phyloP scores from a whole-genome alignment of 1,140 invertebrate genomes.

The Helicoverpa zea region DNA sequence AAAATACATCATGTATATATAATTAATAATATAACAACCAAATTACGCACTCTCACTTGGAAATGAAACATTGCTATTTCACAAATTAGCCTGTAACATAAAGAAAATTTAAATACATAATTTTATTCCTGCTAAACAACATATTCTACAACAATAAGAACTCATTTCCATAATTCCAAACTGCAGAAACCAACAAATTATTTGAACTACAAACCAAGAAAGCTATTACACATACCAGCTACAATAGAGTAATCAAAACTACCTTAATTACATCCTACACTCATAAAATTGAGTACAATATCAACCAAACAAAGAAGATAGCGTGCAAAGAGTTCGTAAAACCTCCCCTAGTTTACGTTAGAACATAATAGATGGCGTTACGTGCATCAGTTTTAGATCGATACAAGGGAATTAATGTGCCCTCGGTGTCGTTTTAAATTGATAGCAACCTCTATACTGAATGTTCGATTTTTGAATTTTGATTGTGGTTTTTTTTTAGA shows the following conservation, averaged over 20 bases:
- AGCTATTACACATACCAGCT: background rate
- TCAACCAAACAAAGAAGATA: conserved; percentile 29
- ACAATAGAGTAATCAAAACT: conserved; percentile 37
- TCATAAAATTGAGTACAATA: conserved; percentile 4
- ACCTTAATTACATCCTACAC: conserved; percentile 13
- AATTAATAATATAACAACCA: no score
- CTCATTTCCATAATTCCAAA: background rate
- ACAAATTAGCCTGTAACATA: no score
- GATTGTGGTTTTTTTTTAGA: no score
- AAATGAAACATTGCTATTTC: no score
- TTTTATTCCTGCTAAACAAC: no score
- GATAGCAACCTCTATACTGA: background rate
- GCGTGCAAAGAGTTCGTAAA: conserved; percentile 47
- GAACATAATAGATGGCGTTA: conserved; percentile 67
- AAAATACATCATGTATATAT: no score
- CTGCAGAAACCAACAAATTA: background rate
- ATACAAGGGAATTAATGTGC: conserved; percentile 36
- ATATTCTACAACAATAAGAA: no score
- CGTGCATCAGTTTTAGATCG: conserved; percentile 46
- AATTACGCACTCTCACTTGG: no score
- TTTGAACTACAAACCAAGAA: background rate
- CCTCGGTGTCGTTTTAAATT: background rate
- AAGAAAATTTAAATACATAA: no score
- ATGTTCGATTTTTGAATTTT: background rate
- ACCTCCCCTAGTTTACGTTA: conserved; percentile 40